Evolutionary conservation across 2,888 invertebrate species (phyloP).

Genomic region (Trileptium ribeirensis): DNA sequence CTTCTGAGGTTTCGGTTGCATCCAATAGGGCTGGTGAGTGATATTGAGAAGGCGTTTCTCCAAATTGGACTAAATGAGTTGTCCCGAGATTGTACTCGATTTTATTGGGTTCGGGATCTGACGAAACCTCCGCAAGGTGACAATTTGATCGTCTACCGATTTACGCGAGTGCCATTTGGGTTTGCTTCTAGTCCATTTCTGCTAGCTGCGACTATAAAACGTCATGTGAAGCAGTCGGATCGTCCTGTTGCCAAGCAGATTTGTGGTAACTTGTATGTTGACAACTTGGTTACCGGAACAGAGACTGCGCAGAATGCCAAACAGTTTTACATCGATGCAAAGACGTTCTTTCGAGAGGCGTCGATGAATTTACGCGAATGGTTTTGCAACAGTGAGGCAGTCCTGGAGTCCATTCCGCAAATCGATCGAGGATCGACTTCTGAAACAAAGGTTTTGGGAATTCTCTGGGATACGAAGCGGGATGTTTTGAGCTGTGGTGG

Average conservation of each 20-base stretch:
- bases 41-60: constrained; percentile 29
- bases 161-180: constrained; percentile 36
- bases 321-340: not conserved
- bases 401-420: not conserved
- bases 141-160: constrained; percentile 34
- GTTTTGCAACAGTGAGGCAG: not conserved
- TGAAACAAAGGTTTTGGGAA: not conserved
- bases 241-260: not conserved
- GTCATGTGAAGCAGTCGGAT: constrained; percentile 17
- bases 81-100: constrained; percentile 27
- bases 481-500: not conserved
- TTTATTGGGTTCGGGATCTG: not conserved
- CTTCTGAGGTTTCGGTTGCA: constrained; percentile 30
- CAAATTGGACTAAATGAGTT: constrained; percentile 28
- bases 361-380: constrained; percentile 6
- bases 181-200: constrained; percentile 30
- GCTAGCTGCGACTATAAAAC: constrained; percentile 28
- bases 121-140: not conserved
- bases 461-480: not conserved
- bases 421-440: not conserved
- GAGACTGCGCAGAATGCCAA: not conserved
- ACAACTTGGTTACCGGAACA: not conserved
- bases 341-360: not conserved
- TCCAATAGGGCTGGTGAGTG: constrained; percentile 24
- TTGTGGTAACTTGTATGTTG: not conserved